Evolutionary conservation across 2,797 vertebrate genomes (phyloP), one percentile per base, ranked within the genome.

Genomic region (Bufotes viridis): DNA sequence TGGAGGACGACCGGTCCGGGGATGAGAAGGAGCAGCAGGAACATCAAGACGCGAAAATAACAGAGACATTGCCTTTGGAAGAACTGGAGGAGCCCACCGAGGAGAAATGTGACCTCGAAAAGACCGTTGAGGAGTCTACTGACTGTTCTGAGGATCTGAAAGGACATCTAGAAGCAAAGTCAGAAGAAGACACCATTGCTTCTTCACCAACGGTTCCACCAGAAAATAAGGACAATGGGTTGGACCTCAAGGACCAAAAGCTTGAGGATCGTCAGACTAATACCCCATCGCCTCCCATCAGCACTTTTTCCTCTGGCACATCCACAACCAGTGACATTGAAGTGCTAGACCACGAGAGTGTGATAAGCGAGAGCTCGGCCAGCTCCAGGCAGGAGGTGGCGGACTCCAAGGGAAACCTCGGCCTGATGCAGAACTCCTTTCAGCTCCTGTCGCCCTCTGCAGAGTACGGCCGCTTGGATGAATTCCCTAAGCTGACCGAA

Each of bases 281-380:
- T 84, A 99, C 98, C 0, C 98, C 98, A 0, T 99, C 98, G 5
- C 98, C 98, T 91, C 98, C 98, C 7, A 93, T 97, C 81, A 99
- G 98, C 86, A 97, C 97, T 87, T 99, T 99, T 92, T 99, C 98
- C 22, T 99, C 98, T 0, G 98, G 98, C 89, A 99, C 98, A 12
- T 99, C 98, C 53, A 99, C 98, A 57, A 99, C 98, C 17, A 99
- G 98, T 89, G 98, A 99, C 81, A 99, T 99, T 89, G 98, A 99
- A 93, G 98, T 99, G 87, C 94, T 99, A 86, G 98, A 99, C 93
- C 98, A 99, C 0, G 98, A 99, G 89, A 99, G 98, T 58, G 98
- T 99, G 79, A 94, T 98, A 91, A 99, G 98, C n/a, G 98, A 99
- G 93, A 99, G 98, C 92, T 99, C 98, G 0, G 98, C 96, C 34